A percentile compares a stretch with the other conserved stretches of the same genome.
These are phyloP conservation scores for Syngnathus scovelli DNA, from an alignment of 2,113 vertebrate species.

Conservation along the genomic window DNA sequence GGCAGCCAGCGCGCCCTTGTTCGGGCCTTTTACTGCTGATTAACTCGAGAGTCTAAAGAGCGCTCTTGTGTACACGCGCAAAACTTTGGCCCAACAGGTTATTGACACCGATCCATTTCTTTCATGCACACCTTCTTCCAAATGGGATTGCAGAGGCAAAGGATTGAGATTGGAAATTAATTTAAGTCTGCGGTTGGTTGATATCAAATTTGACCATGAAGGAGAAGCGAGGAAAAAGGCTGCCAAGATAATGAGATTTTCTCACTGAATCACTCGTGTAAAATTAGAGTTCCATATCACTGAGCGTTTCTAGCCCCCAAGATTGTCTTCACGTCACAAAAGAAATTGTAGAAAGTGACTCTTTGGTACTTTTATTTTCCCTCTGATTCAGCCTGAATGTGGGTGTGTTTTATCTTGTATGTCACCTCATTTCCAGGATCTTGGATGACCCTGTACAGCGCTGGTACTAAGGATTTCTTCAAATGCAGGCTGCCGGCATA, in stretches of 20 bases:
- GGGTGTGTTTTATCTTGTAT: neutral
- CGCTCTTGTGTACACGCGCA: neutral
- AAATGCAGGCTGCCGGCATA: slow-evolving; percentile 90
- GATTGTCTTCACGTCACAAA: slow-evolving; percentile 17
- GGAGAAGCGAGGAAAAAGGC: neutral
- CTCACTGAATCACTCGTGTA: slow-evolving; percentile 25
- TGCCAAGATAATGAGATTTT: slow-evolving; percentile 13
- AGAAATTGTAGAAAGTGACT: slow-evolving; percentile 3
- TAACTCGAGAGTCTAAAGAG: slow-evolving; percentile 27
- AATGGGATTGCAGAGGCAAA: slow-evolving; percentile 33
- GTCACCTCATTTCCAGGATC: slow-evolving; percentile 90
- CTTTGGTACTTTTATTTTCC: neutral
- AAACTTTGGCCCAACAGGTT: neutral
- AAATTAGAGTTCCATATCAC: slow-evolving; percentile 26
- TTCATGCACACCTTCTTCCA: slow-evolving; percentile 5
- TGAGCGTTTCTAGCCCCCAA: slow-evolving; percentile 6
- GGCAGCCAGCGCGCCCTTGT: slow-evolving; percentile 25
- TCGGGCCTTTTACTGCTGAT: slow-evolving; percentile 24
- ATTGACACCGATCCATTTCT: neutral
- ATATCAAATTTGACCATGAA: slow-evolving; percentile 36
- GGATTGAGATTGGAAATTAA: slow-evolving; percentile 33
- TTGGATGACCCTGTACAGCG: slow-evolving; percentile 94
- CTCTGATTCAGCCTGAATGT: too few species aligned
- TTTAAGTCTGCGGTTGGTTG: slow-evolving; percentile 31
- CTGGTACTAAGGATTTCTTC: slow-evolving; percentile 87